Base-by-base conservation (phyloP, 2,113 vertebrate species). In the Ceyx melanurus region DNA sequence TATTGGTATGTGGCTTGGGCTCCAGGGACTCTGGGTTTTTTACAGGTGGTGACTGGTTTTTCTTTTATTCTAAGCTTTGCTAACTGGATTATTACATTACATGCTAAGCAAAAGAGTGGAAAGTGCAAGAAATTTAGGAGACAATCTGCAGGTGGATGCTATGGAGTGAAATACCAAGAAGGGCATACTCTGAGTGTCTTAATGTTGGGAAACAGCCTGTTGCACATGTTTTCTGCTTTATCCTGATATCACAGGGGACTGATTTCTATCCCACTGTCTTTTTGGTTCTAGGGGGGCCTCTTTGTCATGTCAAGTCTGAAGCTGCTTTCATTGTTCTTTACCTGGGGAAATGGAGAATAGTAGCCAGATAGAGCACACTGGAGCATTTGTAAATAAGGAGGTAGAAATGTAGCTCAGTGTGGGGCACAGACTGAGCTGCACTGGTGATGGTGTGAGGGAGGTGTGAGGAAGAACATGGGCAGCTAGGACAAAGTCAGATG, bases 381-480 rank as follows among this genome's bases (percentile, higher is more conserved):
- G 58, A 51, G 16, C 40, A 9, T 73, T 79, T 86, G 37, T 56
- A 51, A 67, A 26, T 21, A 22, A 45, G 33, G 28, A 77, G 60
- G 33, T 58, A 12, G 45, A 88, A 22, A 28, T 66, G 48, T 7
- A 40, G 61, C 29, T 67, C 43, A 19, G 13, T 2, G 20, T 29
- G 51, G 18, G 23, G 33, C 6, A 2, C 3, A 1, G 22, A 3
- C 56, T 56, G 67, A 75, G 48, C 3, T 40, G 43, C 0, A 4
- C 5, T 29, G 40, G 17, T 51, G 13, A 3, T 17, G 26, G 19
- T 25, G 28, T 17, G 37, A 53, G 43, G 61, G 42, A 66, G 23
- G 28, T 33, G 40, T 62, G 42, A n/a, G 26, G 28, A 11, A 17
- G 61, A 66, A 43, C 14, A 2, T 3, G 20, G 29, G 22, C 68